phyloP scores from a whole-genome alignment of 2,113 vertebrate genomes.

The Campylomormyrus tamandua region DNA sequence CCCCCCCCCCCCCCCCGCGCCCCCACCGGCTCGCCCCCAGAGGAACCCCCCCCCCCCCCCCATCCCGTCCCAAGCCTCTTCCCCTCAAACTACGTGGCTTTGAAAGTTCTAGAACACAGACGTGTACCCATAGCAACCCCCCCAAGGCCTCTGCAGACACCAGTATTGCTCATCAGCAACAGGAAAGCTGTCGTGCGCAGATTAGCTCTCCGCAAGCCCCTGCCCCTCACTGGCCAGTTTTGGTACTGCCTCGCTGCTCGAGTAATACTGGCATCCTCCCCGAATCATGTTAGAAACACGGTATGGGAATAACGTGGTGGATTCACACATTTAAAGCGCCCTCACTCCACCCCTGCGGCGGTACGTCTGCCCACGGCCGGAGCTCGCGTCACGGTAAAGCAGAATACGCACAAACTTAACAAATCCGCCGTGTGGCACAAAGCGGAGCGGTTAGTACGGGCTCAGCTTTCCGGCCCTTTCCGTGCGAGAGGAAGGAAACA shows the following conservation, averaged over 20 bases:
- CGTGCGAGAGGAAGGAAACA: conserved; percentile 1
- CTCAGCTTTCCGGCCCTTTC: background rate
- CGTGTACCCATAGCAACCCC: background rate
- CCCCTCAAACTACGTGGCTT: too few species aligned
- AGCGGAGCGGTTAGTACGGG: background rate
- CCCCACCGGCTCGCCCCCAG: too few species aligned
- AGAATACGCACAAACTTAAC: background rate
- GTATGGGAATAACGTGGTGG: background rate
- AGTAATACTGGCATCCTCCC: background rate
- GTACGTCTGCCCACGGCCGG: background rate
- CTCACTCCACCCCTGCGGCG: background rate
- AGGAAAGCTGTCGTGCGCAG: conserved; percentile 12
- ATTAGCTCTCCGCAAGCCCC: background rate
- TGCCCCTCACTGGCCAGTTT: background rate
- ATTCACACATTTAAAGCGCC: background rate
- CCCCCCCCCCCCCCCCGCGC: too few species aligned
- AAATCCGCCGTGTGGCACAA: background rate
- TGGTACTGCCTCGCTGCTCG: background rate
- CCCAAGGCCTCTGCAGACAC: background rate
- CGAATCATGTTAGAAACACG: background rate
- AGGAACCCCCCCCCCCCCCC: too few species aligned
- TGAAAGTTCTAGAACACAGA: background rate
- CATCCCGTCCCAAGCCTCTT: too few species aligned
- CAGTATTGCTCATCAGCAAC: conserved; percentile 6
- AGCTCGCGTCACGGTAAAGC: background rate